Percentiles rank a stretch among this genome's conserved stretches.
These are phyloP conservation scores for Hydrozoanthus gracilis DNA, from an alignment of 92 coral and sea anemone species.

Conservation along the genomic window DNA sequence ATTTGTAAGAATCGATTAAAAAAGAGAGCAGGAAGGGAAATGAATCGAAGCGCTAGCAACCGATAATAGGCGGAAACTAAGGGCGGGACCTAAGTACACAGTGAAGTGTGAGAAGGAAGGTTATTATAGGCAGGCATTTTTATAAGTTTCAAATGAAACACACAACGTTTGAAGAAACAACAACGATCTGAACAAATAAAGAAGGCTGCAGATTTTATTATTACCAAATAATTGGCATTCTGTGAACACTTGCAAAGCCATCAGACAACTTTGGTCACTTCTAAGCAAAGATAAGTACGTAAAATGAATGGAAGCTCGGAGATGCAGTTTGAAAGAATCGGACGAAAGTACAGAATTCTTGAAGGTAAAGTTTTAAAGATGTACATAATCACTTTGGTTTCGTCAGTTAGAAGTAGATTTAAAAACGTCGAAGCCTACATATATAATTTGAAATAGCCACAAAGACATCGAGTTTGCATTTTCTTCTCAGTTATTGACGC, in stretches of 20 bases:
- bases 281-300: not conserved
- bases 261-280: not conserved
- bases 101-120: constrained; percentile 31
- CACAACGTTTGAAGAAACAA: constrained; percentile 39
- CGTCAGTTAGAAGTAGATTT: not conserved
- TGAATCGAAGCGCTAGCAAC: constrained; percentile 37
- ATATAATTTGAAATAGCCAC: not conserved
- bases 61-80: constrained; percentile 45
- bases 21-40: constrained; percentile 42
- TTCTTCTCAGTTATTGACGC: not conserved
- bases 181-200: constrained; percentile 43
- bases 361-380: constrained; percentile 17
- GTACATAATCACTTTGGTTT: not conserved
- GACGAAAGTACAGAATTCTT: constrained; percentile 36
- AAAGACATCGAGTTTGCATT: not conserved
- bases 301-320: constrained; percentile 37
- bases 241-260: not conserved
- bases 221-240: constrained; percentile 41
- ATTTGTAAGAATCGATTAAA: constrained; percentile 49
- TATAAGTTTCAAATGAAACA: constrained; percentile 35
- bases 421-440: not conserved
- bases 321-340: constrained; percentile 39
- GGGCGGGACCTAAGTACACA: constrained; percentile 39
- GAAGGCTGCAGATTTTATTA: constrained; percentile 43
- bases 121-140: constrained; percentile 41